Evolutionary conservation across 1,140 invertebrate genomes (phyloP), one percentile per base, ranked within the genome.

Genomic region (Battus philenor): DNA sequence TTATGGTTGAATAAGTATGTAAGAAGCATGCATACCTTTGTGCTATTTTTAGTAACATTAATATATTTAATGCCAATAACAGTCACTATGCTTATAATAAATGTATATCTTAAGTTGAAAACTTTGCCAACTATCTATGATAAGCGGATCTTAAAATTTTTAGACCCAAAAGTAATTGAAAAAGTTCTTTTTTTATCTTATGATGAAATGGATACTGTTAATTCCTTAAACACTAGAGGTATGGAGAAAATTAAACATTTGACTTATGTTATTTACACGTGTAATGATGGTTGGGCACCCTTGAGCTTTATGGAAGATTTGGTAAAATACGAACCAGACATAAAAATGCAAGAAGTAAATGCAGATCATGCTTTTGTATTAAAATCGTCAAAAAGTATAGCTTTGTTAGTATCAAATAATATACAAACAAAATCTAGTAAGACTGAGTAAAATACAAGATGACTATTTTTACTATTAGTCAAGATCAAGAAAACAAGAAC

Each of bases 181-280:
- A 79, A 80, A 38, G 48, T 84, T 11, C 44, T 80, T 11, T 68
- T 66, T 36, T 52, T 84, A 46, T 74, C 70, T 31, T 80, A 71
- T 54, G 51, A 84, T 66, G 80, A 84, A 67, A 82, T 84, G 76
- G 74, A 82, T 26, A 68, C 7, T 17, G 78, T 84, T 5, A 49
- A 11, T 8, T 26, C 22, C 31, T 49, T 84, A 4, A 80, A 82
- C 39, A 50, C 9, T 29, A 50, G 57, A 20, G 59, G 51, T 7
- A 50, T 84, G 15, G 47, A 72, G 6, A 72, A 61, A 47, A 52
- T 79, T 11, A 74, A 72, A 53, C 44, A 55, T 49, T 24, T 64
- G 1, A 75, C 67, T n/a, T 64, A 75, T 60, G 47, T 84, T 7
- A 65, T 82, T 33, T 82, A 77, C 44, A 61, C 66, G 16, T 41